Conservation (phyloP, 1,140 invertebrate genomes). For the Akabosia matsudoensis region DNA sequence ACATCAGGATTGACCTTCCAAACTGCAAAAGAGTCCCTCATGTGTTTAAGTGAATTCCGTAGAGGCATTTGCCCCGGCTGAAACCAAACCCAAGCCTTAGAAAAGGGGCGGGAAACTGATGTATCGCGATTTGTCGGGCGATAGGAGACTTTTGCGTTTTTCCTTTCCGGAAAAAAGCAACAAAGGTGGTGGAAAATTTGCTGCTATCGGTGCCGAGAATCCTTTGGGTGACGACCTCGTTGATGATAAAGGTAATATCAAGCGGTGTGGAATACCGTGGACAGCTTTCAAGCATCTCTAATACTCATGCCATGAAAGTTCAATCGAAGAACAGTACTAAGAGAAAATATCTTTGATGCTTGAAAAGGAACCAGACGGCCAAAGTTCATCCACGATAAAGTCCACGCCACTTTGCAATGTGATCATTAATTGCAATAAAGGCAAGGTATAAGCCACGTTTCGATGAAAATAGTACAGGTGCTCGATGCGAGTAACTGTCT, state of each 20-base stretch:
- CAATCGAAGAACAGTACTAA: no score
- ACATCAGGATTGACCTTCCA: conserved; percentile 46
- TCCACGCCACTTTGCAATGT: no score
- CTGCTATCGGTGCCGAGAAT: neutral
- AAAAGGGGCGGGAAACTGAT: neutral
- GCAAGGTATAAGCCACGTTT: no score
- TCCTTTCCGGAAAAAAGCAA: neutral
- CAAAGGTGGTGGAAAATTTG: neutral
- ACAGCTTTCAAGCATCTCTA: no score
- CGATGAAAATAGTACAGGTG: no score
- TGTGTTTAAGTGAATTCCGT: conserved; percentile 41
- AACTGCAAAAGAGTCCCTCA: conserved; percentile 42
- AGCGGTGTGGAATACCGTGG: neutral
- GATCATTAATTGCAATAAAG: no score
- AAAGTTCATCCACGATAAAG: no score
- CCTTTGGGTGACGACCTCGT: neutral
- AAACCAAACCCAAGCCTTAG: conserved; percentile 3
- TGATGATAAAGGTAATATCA: neutral
- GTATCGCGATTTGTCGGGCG: neutral
- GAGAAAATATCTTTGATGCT: no score
- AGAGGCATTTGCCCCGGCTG: conserved; percentile 40
- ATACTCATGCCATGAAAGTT: no score
- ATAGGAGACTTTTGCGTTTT: neutral
- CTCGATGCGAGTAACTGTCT: no score
- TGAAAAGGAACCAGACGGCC: no score